Evolutionary conservation across 30 jellyfish, hydroid and myxozoan species (phyloP).

Genomic region (Cassiopea andromeda): DNA sequence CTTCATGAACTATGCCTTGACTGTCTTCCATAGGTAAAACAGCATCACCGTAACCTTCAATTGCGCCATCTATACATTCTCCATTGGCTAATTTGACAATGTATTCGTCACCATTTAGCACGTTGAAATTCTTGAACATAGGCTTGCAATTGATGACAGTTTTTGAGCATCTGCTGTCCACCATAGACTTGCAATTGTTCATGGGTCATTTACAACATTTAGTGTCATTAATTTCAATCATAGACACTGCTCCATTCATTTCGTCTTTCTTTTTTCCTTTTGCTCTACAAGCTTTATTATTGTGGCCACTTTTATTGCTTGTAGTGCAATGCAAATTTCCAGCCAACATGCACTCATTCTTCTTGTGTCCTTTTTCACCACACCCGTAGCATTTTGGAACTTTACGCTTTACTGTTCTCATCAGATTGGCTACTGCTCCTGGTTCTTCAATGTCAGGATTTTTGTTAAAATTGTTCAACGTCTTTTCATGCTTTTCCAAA

Average conservation of each 20-base stretch:
- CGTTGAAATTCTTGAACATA: not conserved
- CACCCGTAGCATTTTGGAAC: not conserved
- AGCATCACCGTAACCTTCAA: slow-evolving; percentile 7
- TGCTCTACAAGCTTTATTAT: not conserved
- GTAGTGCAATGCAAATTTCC: not conserved
- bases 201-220: not conserved
- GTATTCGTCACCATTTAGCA: not conserved
- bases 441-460: not conserved
- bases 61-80: not conserved
- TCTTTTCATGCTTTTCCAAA: not conserved
- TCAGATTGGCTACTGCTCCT: not conserved
- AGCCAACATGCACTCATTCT: not conserved
- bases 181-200: slow-evolving; percentile 3
- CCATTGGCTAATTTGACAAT: slow-evolving; percentile 4
- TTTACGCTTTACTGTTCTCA: not conserved
- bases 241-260: not conserved
- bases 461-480: not conserved
- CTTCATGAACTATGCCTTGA: slow-evolving; percentile 7
- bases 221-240: slow-evolving; percentile 7
- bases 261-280: not conserved
- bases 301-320: not conserved
- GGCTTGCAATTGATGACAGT: slow-evolving; percentile 9
- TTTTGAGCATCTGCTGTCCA: slow-evolving; percentile 10
- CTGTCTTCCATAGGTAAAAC: not conserved
- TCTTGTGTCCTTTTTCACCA: not conserved